Conservation (phyloP, 1,140 invertebrate species). For the Drosophila repletoides region DNA sequence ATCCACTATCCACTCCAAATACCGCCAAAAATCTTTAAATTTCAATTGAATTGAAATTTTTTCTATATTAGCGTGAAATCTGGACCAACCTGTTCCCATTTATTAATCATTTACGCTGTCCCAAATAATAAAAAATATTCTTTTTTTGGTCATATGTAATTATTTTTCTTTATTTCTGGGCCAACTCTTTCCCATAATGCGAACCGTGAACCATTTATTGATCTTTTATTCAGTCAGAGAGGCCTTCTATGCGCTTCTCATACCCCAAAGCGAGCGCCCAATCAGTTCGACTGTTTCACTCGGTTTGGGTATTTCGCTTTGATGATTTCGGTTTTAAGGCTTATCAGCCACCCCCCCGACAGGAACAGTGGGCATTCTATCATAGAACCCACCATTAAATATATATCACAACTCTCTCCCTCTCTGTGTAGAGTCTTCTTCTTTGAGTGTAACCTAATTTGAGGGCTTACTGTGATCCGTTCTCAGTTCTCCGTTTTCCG, state of each 20-base stretch:
- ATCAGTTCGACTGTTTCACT: constrained; percentile 26
- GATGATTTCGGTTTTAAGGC: constrained; percentile 72
- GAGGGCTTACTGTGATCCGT: constrained; percentile 9
- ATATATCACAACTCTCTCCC: not conserved
- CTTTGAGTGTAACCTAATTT: no score
- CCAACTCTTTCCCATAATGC: constrained; percentile 33
- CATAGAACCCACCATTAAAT: not conserved
- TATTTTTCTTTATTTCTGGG: constrained; percentile 43
- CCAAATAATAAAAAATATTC: no score
- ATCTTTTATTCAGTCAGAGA: constrained; percentile 63
- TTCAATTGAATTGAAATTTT: no score
- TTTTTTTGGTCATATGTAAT: no score
- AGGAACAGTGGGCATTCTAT: constrained; percentile 39
- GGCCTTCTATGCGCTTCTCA: constrained; percentile 72
- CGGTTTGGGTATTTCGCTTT: constrained; percentile 59
- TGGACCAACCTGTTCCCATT: no score
- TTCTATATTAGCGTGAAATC: no score
- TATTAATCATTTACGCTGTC: no score
- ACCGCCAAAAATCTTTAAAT: no score
- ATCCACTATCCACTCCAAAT: no score
- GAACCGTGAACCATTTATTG: constrained; percentile 68
- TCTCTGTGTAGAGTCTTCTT: no score
- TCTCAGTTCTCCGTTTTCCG: not conserved
- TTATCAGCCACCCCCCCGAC: constrained; percentile 65
- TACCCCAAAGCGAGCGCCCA: constrained; percentile 31